A percentile compares a stretch with the other conserved stretches of the same genome.
Conservation (phyloP, 1,140 invertebrate genomes). For the Nebria ingens region DNA sequence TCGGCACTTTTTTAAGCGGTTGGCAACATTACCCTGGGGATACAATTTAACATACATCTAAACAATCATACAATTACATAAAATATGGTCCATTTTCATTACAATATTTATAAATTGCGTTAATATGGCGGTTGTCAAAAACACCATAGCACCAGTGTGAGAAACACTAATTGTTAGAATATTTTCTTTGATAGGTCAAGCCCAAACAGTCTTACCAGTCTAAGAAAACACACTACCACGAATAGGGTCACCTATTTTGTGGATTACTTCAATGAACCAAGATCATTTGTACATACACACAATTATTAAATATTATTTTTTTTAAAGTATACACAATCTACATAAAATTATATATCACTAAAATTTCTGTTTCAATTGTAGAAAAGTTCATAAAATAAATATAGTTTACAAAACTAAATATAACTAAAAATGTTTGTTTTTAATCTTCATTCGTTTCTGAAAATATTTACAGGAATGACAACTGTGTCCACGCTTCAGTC, state of each 20-base stretch:
- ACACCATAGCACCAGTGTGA: no score
- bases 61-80: not conserved
- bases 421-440: no score
- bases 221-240: no score
- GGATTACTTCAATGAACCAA: not conserved
- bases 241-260: no score
- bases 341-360: not conserved
- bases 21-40: conserved; percentile 7
- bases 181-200: no score
- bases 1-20: conserved; percentile 4
- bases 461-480: conserved; percentile 5
- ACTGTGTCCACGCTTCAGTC: not conserved
- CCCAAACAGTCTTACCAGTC: no score
- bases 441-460: no score
- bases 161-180: no score
- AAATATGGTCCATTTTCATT: not conserved
- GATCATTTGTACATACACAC: not conserved
- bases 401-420: not conserved
- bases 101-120: no score
- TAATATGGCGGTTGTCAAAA: no score
- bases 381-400: conserved; percentile 6
- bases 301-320: not conserved
- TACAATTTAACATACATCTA: not conserved
- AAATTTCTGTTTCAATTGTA: conserved; percentile 5
- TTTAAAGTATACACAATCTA: not conserved